Evolutionary conservation across 2,888 invertebrate species (phyloP).

Genomic region (Sepioteuthis lessoniana): DNA sequence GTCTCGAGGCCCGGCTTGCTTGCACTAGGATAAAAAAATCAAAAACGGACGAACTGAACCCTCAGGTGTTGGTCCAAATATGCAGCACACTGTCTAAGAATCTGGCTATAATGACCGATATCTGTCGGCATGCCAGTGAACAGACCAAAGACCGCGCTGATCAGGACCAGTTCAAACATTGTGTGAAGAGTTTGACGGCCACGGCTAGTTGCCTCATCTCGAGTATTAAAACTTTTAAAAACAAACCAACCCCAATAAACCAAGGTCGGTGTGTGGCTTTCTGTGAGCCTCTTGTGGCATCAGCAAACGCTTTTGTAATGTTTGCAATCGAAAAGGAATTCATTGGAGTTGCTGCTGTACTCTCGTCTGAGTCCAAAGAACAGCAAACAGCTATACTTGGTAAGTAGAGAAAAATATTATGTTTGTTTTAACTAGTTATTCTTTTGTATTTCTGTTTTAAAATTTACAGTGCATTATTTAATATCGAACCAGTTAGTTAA

Average conservation of each 20-base stretch:
- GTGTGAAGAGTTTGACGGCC: slow-evolving; percentile 70
- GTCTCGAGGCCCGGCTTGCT: slow-evolving; percentile 70
- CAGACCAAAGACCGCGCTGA: slow-evolving; percentile 60
- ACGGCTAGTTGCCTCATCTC: slow-evolving; percentile 70
- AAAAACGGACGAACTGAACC: slow-evolving; percentile 64
- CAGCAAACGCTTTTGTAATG: slow-evolving; percentile 68
- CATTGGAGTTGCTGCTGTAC: slow-evolving; percentile 68
- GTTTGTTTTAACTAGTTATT: too few relatives aligned
- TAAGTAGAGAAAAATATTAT: slow-evolving; percentile 51
- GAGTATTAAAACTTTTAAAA: slow-evolving; percentile 70
- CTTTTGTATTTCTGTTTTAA: too few relatives aligned
- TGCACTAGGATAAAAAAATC: slow-evolving; percentile 67
- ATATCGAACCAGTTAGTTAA: too few relatives aligned
- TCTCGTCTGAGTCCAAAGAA: slow-evolving; percentile 66
- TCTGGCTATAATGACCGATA: slow-evolving; percentile 68
- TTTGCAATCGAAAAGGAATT: slow-evolving; percentile 72
- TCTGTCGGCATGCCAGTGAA: slow-evolving; percentile 67
- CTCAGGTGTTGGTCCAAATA: slow-evolving; percentile 68
- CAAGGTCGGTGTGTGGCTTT: slow-evolving; percentile 68
- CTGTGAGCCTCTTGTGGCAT: slow-evolving; percentile 71
- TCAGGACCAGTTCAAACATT: slow-evolving; percentile 71
- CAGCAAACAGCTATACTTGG: slow-evolving; percentile 69
- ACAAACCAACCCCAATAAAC: slow-evolving; percentile 61
- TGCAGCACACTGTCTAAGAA: slow-evolving; percentile 69
- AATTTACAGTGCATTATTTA: too few relatives aligned